Evolutionary conservation across 2,113 vertebrate species (phyloP).

Genomic region (Calyptommatus sinebrachiatus): DNA sequence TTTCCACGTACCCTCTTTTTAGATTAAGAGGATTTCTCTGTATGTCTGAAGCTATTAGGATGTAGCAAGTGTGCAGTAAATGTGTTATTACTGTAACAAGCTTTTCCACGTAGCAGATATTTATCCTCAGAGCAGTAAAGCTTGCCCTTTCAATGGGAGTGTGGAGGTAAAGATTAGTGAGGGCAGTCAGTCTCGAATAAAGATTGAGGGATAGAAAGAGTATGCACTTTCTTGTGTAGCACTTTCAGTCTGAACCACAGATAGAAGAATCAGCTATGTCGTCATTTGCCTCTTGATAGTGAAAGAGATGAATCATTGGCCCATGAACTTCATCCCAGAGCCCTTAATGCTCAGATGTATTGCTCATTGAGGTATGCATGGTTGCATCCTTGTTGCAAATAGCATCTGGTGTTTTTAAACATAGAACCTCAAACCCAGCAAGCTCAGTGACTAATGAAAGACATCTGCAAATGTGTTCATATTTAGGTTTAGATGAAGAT

Average conservation of each 20-base stretch:
- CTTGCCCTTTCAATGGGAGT: conserved; percentile 42
- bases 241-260: neutral
- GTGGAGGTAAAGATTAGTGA: conserved; percentile 38
- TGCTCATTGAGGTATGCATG: neutral
- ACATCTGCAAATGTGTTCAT: neutral
- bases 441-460: neutral
- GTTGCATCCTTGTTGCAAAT: neutral
- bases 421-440: neutral
- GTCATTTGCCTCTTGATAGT: neutral
- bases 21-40: conserved; percentile 59
- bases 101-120: conserved; percentile 36
- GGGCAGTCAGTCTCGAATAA: conserved; percentile 31
- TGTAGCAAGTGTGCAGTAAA: conserved; percentile 34
- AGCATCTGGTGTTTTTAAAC: neutral
- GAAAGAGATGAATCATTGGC: neutral
- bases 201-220: neutral
- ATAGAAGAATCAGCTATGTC: neutral
- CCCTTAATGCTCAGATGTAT: neutral
- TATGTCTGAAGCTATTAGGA: conserved; percentile 49
- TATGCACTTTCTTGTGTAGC: neutral
- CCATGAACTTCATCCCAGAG: neutral
- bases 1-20: conserved; percentile 29
- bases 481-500: neutral
- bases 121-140: conserved; percentile 41
- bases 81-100: conserved; percentile 56